Evolutionary conservation across 2,113 vertebrate genomes (phyloP).

Genomic region (Symphodus melops): DNA sequence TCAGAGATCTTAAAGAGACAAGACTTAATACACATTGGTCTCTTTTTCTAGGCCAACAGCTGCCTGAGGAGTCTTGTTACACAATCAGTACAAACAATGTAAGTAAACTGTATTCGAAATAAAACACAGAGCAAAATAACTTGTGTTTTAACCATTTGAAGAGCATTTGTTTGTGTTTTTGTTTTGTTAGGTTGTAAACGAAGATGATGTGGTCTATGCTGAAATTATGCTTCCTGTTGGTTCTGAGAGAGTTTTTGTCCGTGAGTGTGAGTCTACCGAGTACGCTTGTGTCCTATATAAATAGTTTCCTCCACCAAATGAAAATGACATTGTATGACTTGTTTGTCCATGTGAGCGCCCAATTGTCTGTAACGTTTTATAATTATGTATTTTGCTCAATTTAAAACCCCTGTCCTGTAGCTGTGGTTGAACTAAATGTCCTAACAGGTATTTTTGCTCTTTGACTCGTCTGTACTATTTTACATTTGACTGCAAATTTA

Average conservation of each 20-base stretch:
- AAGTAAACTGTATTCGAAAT: not conserved
- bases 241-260: not conserved
- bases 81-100: slow-evolving; percentile 3
- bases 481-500: not conserved
- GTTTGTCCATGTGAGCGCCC: not conserved
- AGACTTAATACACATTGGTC: not conserved
- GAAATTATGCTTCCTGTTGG: slow-evolving; percentile 15
- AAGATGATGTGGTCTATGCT: slow-evolving; percentile 58
- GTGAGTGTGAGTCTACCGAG: slow-evolving; percentile 35
- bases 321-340: not conserved
- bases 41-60: slow-evolving; percentile 27
- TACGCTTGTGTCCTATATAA: slow-evolving; percentile 44
- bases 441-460: not conserved
- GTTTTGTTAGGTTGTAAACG: slow-evolving; percentile 5
- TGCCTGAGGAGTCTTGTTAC: not conserved
- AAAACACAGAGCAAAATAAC: not conserved
- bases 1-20: not conserved
- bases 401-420: not conserved
- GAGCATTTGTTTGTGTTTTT: not conserved
- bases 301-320: not conserved
- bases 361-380: not conserved
- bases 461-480: not conserved
- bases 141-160: not conserved
- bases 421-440: not conserved
- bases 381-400: not conserved